phyloP scores from a whole-genome alignment of 1,140 invertebrate genomes.

The Bombus turneri region DNA sequence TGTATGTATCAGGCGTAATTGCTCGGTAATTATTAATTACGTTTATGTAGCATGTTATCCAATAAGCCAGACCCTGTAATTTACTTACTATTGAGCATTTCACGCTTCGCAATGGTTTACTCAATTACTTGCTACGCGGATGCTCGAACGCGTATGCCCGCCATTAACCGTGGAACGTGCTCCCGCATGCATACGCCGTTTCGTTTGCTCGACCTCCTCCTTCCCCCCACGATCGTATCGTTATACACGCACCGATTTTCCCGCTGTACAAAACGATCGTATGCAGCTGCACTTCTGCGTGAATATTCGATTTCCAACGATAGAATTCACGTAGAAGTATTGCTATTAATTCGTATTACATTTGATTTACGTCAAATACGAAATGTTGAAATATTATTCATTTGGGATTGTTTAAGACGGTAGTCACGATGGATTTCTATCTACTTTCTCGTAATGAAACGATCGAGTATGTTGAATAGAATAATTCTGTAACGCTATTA shows the following conservation, averaged over 20 bases:
- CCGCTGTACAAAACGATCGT: not conserved
- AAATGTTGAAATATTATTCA: not conserved
- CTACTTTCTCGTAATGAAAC: too few species aligned
- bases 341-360: not conserved
- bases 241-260: not conserved
- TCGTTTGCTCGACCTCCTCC: not conserved
- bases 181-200: slow-evolving; percentile 37
- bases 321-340: not conserved
- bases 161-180: slow-evolving; percentile 47
- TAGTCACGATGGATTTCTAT: too few species aligned
- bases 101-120: slow-evolving; percentile 66
- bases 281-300: too few species aligned
- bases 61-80: slow-evolving; percentile 65
- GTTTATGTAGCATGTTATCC: slow-evolving; percentile 69
- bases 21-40: slow-evolving; percentile 66
- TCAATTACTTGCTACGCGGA: slow-evolving; percentile 59
- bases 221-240: not conserved
- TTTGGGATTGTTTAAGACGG: not conserved
- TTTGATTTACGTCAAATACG: not conserved
- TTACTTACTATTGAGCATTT: slow-evolving; percentile 70
- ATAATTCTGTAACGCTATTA: too few species aligned
- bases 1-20: slow-evolving; percentile 53
- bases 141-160: slow-evolving; percentile 36
- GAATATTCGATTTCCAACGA: not conserved
- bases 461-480: too few species aligned